Base-by-base conservation (phyloP, 1,140 invertebrate genomes). In the Brachystomella parvula region DNA sequence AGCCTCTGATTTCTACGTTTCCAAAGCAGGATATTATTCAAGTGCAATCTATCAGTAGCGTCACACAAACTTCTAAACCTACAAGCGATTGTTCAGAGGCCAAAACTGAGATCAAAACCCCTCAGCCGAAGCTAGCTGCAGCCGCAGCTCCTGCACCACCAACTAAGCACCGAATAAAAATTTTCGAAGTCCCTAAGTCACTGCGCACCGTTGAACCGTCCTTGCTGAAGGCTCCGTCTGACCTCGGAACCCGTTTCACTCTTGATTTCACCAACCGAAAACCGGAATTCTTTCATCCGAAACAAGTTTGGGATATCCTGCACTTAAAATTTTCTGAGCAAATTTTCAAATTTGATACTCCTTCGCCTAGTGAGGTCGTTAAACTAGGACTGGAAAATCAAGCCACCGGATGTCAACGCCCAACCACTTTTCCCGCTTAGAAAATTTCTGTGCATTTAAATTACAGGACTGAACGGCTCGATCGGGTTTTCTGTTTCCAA, bases 291-390 rank as follows among this genome's bases (percentile, higher is more conserved):
- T 0, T 28, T 24, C 56, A 61, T 39, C 31, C 53, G 30, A 21
- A 32, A 15, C 15, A 39, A 6, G 21, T 60, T 19, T 67, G 67
- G 66, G 44, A 15, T 19, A 12, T 28, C 30, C 26, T 61, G 35
- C 24, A 17, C 1, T n/a, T 28, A 32, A 28, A 19, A 15, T 57
- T 61, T 15, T n/a, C 33, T 28, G 58, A 66, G 2, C 65, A 62
- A 49, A 68, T 71, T 47, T 80, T 86, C 76, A 79, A 82, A 62
- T 87, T 87, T 77, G 77, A 80, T 39, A 80, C 77, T 58, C 81
- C 81, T 1, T 87, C 85, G 0, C 84, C 84, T 28, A 84, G 86
- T 76, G 81, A 29, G 53, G 28, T 57, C 9, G 59, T 71, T 35
- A 28, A 17, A 17, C 9, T n/a, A n/a, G n/a, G n/a, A 15, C 21